Percentiles rank a stretch among this genome's conserved stretches.
Conservation (phyloP, 2,888 invertebrate genomes). For the Meganola albula region DNA sequence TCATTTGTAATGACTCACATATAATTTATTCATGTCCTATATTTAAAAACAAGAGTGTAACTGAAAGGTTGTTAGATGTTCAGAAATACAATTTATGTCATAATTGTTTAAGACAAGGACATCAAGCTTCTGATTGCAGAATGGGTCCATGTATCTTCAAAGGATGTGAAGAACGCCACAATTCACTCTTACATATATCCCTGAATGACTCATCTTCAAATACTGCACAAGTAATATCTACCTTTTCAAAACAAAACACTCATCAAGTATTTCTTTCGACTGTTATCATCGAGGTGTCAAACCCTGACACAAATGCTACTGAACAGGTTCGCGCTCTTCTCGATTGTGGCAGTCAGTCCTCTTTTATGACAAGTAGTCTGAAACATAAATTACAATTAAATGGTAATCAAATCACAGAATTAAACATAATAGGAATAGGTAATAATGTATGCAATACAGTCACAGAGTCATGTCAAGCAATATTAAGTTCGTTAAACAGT, state of each 20-base stretch:
- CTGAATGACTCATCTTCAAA: not conserved
- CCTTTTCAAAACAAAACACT: not conserved
- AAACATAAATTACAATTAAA: conserved; percentile 3
- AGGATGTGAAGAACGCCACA: conserved; percentile 19
- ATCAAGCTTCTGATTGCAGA: conserved; percentile 14
- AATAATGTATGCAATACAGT: not conserved
- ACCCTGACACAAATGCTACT: not conserved
- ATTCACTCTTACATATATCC: conserved; percentile 17
- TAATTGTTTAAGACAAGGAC: conserved; percentile 22
- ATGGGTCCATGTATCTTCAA: conserved; percentile 24
- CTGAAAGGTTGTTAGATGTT: conserved; percentile 12
- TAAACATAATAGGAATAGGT: conserved; percentile 2
- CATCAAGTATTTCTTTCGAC: conserved; percentile 1
- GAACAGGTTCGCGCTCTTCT: not conserved
- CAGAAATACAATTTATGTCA: conserved; percentile 18
- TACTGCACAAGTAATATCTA: not conserved
- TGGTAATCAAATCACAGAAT: not conserved
- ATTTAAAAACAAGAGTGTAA: conserved; percentile 18
- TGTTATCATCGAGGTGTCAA: not conserved
- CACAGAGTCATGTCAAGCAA: too few relatives aligned
- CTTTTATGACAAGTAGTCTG: not conserved
- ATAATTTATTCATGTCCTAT: conserved; percentile 23
- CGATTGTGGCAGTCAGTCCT: not conserved
- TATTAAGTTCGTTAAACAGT: too few relatives aligned
- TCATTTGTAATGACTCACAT: conserved; percentile 21